Conservation (phyloP, 2,888 invertebrate genomes). For the Pristionchus maxplancki region DNA sequence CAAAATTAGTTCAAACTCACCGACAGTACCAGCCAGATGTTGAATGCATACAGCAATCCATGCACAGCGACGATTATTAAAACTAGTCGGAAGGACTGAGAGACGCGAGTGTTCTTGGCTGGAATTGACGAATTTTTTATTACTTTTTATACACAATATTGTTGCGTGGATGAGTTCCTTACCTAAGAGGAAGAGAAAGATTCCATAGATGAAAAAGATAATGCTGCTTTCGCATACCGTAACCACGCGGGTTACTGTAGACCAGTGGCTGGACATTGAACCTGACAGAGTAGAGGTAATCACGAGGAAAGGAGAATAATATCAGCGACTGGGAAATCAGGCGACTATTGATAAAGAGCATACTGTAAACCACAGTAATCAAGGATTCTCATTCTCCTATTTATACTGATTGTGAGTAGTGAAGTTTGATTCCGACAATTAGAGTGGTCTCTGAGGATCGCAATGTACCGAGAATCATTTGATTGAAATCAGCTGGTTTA, state of each 20-base stretch:
- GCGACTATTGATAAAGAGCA: not conserved
- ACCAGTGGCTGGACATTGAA: conserved; percentile 12
- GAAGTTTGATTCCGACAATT: not conserved
- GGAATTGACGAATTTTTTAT: too few relatives aligned
- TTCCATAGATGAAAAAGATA: not conserved
- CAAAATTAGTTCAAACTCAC: not conserved
- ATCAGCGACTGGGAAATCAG: not conserved
- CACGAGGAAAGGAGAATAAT: not conserved
- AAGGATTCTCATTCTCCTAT: not conserved
- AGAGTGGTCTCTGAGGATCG: not conserved
- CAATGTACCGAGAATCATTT: not conserved
- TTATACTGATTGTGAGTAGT: not conserved
- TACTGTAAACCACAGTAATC: not conserved
- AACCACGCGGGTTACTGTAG: conserved; percentile 13
- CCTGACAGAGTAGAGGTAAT: not conserved
- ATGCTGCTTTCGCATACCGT: conserved; percentile 8
- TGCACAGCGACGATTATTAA: not conserved
- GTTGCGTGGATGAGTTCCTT: too few relatives aligned
- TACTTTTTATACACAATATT: too few relatives aligned
- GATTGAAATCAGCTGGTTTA: not conserved
- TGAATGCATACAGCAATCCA: conserved; percentile 32
- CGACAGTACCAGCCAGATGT: conserved; percentile 23
- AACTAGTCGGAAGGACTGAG: not conserved
- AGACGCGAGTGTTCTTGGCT: not conserved
- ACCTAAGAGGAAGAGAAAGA: not conserved